A percentile compares a stretch with the other conserved stretches of the same genome.
Evolutionary conservation across 2,888 invertebrate genomes (phyloP).

Genomic region (Formica aserva): DNA sequence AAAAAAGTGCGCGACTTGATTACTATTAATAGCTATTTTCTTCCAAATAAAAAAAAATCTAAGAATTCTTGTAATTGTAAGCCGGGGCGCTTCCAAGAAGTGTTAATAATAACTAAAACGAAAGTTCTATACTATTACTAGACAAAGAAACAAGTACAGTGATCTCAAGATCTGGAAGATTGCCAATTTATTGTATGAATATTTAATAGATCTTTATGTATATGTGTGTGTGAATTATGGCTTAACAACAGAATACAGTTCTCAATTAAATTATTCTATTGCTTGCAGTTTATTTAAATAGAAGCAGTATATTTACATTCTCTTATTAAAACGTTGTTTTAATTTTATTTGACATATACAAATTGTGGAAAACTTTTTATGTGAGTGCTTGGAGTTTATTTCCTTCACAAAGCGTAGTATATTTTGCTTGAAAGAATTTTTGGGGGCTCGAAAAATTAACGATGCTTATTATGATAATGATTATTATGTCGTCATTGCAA

Average conservation of each 20-base stretch:
- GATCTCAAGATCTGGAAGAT: slow-evolving; percentile 4
- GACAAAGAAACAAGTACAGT: background rate
- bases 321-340: background rate
- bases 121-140: background rate
- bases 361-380: background rate
- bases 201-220: background rate
- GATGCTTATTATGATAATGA: background rate
- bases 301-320: background rate
- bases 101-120: background rate
- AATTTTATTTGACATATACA: background rate
- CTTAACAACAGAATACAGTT: background rate
- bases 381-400: background rate
- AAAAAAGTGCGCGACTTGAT: background rate
- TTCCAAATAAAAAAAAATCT: slow-evolving; percentile 4
- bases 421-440: background rate
- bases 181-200: slow-evolving; percentile 14
- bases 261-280: background rate
- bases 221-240: background rate
- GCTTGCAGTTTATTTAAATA: background rate
- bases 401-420: background rate
- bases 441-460: background rate
- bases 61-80: background rate
- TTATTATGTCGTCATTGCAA: background rate
- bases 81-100: background rate
- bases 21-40: background rate